Base-by-base conservation (phyloP, 2,888 invertebrate species). In the Heliconius aoede region DNA sequence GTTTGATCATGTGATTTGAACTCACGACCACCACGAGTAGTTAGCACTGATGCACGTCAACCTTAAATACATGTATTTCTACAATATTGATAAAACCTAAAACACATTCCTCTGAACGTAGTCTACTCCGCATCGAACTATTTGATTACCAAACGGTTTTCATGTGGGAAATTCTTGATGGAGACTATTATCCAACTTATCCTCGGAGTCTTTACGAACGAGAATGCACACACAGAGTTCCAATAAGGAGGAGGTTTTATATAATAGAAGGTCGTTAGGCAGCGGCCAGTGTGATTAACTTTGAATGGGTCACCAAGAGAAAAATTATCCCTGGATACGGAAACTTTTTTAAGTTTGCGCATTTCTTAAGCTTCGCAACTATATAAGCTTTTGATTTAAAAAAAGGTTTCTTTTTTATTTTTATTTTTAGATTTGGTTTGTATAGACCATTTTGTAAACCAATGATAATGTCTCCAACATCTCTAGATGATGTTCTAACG, bases 221-320 rank as follows among this genome's bases (percentile, higher is more conserved):
- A 64, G 32, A 64, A 36, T 36, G n/a, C 32, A 64, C 32, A 64
- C 32, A 36, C 32, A 64, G n/a, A 36, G n/a, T 36, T 64, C 32
- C 32, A 64, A 64, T 36, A 64, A 64, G 64, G 26, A 60, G 26
- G 64, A 32, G 32, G 32, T 64, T 64, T 64, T 64, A 32, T 64
- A 64, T 64, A 64, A 64, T 64, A 64, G 64, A 32, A 24, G 32
- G 32, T 64, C 64, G 64, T 64, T 64, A 64, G 64, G 64, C 64
- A 36, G n/a, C 64, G 64, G 64, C 64, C 64, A 64, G 36, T 36
- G 64, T 64, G 64, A 64, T 64, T 64, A 64, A 64, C 64, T 64
- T 64, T 64, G 64, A 64, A 32, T 64, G 64, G 64, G 64, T 64
- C 64, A 64, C 64, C 64, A 32, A 64, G 64, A 64, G 36, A 64